Evolutionary conservation across 1,140 invertebrate species (phyloP), one percentile per base, ranked within the genome.

Genomic region (Drosophila virilis): DNA sequence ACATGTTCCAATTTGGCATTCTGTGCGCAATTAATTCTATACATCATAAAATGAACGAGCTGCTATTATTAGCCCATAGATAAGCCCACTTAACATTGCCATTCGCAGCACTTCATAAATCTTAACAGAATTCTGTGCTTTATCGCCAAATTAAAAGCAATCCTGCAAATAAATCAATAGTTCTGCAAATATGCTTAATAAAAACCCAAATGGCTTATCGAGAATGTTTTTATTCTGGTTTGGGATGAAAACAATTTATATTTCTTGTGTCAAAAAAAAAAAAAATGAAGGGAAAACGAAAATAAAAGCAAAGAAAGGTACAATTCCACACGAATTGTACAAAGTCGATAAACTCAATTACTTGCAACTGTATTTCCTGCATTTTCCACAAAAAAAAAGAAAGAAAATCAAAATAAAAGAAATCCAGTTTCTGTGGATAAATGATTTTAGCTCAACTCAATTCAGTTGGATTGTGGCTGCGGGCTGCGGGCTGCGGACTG

Each of bases 311-410:
- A 45, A 12, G 15, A 28, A 32, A 37, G 48, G 8, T 15, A 22
- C 43, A 52, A 60, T 42, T 8, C 35, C 3, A 13, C n/a, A 40
- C 8, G 22, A 13, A 12, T 58, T 48, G 32, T 13, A 9, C 52
- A n/a, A 35, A 45, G 52, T 37, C 45, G 45, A 40, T 50, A 54
- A 50, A 50, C 65, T 68, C 54, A 68, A 68, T 67, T 54, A 67
- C 22, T 32, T 58, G 33, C 37, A 28, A 51, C 54, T 59, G 55
- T 28, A 51, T 68, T 60, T 68, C 15, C 66, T 60, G 37, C 46
- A 59, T 43, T 59, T 62, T 15, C n/a, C 28, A 17, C 12, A 38
- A 45, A 45, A 37, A 64, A 52, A 38, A n/a, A 32, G 51, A 22
- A 48, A n/a, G 7, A 43, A 60, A 15, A 15, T n/a, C 8, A 8